Conservation (phyloP, 2,113 vertebrate genomes). For the Anser cygnoides region DNA sequence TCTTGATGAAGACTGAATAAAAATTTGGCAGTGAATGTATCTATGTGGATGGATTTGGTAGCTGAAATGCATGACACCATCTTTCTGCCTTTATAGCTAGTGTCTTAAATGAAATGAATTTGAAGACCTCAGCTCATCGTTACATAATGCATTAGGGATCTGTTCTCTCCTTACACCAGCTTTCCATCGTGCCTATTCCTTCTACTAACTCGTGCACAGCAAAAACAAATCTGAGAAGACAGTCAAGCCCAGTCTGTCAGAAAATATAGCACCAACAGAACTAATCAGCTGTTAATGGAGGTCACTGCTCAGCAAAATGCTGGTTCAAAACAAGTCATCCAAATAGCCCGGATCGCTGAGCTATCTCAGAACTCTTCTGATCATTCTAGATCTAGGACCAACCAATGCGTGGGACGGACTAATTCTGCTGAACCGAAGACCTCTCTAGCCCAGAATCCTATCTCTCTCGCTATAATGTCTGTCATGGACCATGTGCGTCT, state of each 20-base stretch:
- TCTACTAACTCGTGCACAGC: background rate
- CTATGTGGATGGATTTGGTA: background rate
- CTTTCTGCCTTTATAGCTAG: background rate
- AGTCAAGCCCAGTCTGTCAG: conserved; percentile 39
- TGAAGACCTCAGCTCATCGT: background rate
- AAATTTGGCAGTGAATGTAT: background rate
- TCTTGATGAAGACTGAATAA: background rate
- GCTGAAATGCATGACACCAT: background rate
- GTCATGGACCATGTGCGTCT: background rate
- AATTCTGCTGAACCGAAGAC: background rate
- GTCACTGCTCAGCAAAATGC: background rate
- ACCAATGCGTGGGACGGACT: background rate
- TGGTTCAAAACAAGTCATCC: background rate
- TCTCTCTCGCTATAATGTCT: background rate
- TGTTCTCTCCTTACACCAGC: background rate
- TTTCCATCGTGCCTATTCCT: background rate
- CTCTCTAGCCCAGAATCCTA: background rate
- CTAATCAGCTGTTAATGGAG: conserved; percentile 5
- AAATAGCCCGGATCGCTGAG: background rate
- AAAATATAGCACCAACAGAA: conserved; percentile 31
- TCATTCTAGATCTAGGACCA: background rate
- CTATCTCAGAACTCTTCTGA: background rate
- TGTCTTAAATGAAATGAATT: background rate
- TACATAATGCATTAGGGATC: background rate
- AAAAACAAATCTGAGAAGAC: conserved; percentile 43